Percentiles rank a stretch among this genome's conserved stretches.
Conservation (phyloP, 2,888 invertebrate species). For the Philhelius pedissequus region DNA sequence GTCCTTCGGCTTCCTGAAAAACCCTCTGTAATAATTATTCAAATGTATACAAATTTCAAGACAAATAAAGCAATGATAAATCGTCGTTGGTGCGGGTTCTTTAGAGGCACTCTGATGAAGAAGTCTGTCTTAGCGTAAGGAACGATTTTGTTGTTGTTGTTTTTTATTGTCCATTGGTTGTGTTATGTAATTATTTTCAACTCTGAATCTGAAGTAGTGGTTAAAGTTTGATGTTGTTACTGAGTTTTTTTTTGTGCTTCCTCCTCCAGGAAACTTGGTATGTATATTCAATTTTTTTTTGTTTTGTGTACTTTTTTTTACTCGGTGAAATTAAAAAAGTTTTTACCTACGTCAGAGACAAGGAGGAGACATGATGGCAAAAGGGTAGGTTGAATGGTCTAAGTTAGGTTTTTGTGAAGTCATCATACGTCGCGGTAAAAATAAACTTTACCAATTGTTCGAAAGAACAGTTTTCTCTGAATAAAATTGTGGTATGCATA, state of each 20-base stretch:
- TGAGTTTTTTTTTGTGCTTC: background rate
- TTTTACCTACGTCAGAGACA: constrained; percentile 32
- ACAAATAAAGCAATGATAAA: constrained; percentile 55
- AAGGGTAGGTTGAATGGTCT: constrained; percentile 22
- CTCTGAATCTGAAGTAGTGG: constrained; percentile 28
- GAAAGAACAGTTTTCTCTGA: constrained; percentile 14
- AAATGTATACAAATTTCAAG: constrained; percentile 51
- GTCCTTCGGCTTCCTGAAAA: background rate
- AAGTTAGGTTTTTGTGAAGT: constrained; percentile 46
- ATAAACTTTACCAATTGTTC: constrained; percentile 53
- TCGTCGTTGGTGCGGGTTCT: constrained; percentile 14
- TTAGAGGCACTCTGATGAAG: background rate
- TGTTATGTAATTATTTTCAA: constrained; percentile 58
- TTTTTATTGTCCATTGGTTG: constrained; percentile 20
- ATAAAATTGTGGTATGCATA: background rate
- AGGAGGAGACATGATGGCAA: background rate
- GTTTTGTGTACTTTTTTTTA: constrained; percentile 16
- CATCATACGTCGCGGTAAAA: constrained; percentile 57
- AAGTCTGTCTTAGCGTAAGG: background rate
- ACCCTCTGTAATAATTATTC: constrained; percentile 41
- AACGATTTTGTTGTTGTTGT: background rate
- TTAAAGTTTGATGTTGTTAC: constrained; percentile 44
- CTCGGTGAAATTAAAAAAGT: constrained; percentile 54
- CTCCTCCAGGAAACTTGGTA: background rate
- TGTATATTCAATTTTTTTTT: constrained; percentile 1